Evolutionary conservation across 2,113 vertebrate species (phyloP).

Genomic region (Pyxicephalus adspersus): DNA sequence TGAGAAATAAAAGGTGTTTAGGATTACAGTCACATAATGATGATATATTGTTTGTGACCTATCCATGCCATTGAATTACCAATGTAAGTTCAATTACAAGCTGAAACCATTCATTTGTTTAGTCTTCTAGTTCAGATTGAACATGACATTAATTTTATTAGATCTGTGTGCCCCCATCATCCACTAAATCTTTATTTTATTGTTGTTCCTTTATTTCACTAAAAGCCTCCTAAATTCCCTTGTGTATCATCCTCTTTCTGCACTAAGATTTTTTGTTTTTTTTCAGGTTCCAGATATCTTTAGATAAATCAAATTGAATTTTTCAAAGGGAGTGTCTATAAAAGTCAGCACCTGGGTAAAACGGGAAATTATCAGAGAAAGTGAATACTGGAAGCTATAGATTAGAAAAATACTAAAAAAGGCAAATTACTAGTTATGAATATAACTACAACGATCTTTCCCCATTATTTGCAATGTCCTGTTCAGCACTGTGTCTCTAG

Average conservation of each 20-base stretch:
- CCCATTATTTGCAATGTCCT: too few species aligned
- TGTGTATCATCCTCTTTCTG: neutral
- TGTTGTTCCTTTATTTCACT: slow-evolving; percentile 8
- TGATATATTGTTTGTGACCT: slow-evolving; percentile 44
- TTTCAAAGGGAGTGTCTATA: too few species aligned
- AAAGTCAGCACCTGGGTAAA: too few species aligned
- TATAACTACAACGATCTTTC: too few species aligned
- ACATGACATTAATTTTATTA: slow-evolving; percentile 52
- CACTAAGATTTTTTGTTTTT: neutral
- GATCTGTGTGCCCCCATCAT: slow-evolving; percentile 11
- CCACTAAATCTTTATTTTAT: slow-evolving; percentile 15
- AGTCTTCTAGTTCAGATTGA: slow-evolving; percentile 13
- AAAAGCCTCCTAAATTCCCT: neutral
- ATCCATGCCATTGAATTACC: slow-evolving; percentile 39
- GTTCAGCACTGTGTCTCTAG: too few species aligned
- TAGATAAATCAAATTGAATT: too few species aligned
- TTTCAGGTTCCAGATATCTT: neutral
- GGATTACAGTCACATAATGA: slow-evolving; percentile 37
- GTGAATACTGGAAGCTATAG: too few species aligned
- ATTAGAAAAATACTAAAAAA: too few species aligned
- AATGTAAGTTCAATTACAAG: slow-evolving; percentile 30
- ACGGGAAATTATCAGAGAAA: too few species aligned
- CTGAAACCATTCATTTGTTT: slow-evolving; percentile 41
- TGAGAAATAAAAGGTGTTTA: slow-evolving; percentile 29
- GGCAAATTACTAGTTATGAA: too few species aligned